These are phyloP conservation scores for Picathartes gymnocephalus DNA, from an alignment of 2,113 vertebrate species.

Conservation along the genomic window DNA sequence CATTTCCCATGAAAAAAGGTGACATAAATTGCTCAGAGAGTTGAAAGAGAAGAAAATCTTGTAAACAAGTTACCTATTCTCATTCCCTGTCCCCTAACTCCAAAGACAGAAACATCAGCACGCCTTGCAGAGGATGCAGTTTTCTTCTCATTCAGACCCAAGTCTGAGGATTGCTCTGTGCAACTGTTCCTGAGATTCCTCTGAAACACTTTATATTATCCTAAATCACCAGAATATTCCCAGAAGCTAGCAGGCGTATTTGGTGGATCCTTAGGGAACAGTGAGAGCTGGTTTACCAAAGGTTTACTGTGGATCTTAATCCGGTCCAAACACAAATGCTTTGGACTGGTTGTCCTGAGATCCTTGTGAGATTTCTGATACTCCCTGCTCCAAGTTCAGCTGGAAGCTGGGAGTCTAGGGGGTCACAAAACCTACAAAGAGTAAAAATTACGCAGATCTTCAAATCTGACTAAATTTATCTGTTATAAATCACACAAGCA, in stretches of 20 bases:
- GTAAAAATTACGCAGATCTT: background rate
- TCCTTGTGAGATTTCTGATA: background rate
- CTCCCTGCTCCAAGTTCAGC: background rate
- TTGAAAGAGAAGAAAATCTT: slow-evolving; percentile 47
- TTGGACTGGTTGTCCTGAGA: background rate
- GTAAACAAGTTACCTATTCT: slow-evolving; percentile 43
- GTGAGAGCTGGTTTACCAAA: background rate
- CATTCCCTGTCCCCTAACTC: background rate
- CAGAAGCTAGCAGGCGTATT: background rate
- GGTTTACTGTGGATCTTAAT: background rate
- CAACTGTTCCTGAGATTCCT: background rate
- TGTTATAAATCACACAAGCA: background rate
- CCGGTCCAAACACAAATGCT: background rate
- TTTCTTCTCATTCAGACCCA: background rate
- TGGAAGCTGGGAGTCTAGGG: background rate
- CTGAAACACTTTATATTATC: background rate
- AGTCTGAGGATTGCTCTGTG: background rate
- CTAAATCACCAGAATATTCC: background rate
- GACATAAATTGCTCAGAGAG: slow-evolving; percentile 38
- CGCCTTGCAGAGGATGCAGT: background rate
- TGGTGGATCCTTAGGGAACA: background rate
- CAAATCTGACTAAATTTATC: background rate
- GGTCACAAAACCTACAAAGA: background rate
- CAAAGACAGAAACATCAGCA: background rate
- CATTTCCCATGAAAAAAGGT: background rate